A percentile compares a stretch with the other conserved stretches of the same genome.
Evolutionary conservation across 2,888 invertebrate genomes (phyloP).

Genomic region (Ichneumon xanthorius): DNA sequence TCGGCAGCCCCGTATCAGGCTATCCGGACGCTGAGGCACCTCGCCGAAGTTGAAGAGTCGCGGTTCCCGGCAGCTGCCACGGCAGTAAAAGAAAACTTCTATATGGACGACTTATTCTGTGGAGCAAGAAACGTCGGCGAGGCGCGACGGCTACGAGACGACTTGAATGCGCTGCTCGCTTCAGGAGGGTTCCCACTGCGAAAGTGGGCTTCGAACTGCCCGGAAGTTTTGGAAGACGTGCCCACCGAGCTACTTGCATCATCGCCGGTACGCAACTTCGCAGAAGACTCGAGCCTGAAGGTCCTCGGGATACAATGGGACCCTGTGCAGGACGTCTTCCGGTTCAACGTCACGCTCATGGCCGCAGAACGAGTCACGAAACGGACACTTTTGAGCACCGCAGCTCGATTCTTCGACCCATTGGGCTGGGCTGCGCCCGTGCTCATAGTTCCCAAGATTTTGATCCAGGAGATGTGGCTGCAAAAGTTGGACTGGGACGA

Average conservation of each 20-base stretch:
- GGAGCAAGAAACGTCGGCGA: conserved; percentile 37
- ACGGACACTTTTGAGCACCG: conserved; percentile 23
- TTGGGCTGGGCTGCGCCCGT: conserved; percentile 31
- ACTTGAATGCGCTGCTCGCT: conserved; percentile 42
- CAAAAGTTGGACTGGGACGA: conserved; percentile 46
- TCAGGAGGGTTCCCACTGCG: conserved; percentile 60
- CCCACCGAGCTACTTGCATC: neutral
- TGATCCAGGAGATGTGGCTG: conserved; percentile 64
- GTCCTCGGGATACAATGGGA: conserved; percentile 60
- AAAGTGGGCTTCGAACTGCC: conserved; percentile 69
- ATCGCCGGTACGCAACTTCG: neutral
- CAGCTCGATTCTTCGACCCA: conserved; percentile 57
- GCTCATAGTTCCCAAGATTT: conserved; percentile 53
- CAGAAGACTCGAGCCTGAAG: conserved; percentile 14
- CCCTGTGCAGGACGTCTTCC: conserved; percentile 39
- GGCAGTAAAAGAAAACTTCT: conserved; percentile 65
- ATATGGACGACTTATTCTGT: conserved; percentile 74
- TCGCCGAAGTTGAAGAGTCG: conserved; percentile 61
- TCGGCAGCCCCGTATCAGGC: conserved; percentile 72
- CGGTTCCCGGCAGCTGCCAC: conserved; percentile 63
- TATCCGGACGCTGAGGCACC: conserved; percentile 68
- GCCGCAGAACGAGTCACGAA: conserved; percentile 12
- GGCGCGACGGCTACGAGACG: too few relatives aligned
- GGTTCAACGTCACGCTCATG: conserved; percentile 3
- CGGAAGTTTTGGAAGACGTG: conserved; percentile 29